Percentiles rank a stretch among this genome's conserved stretches.
Evolutionary conservation across 2,113 vertebrate genomes (phyloP).

Genomic region (Labrus mixtus): DNA sequence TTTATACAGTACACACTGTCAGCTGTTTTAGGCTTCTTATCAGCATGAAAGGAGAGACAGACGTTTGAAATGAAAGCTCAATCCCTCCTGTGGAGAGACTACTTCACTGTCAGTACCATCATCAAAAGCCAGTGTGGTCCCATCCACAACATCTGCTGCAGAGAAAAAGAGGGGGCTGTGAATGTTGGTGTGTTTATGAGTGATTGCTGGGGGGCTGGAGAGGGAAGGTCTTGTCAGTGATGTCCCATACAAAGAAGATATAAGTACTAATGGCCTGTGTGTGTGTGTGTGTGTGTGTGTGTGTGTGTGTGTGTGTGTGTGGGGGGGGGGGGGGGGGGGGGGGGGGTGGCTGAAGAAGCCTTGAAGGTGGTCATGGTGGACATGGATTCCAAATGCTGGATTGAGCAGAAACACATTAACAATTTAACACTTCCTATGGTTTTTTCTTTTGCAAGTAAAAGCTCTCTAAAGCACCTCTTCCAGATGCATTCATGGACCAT

Average conservation of each 20-base stretch:
- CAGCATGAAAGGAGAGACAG: constrained; percentile 21
- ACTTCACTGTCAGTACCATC: constrained; percentile 1
- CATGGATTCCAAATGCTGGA: no score
- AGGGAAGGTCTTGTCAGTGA: constrained; percentile 44
- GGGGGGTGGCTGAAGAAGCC: no score
- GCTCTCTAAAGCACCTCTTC: no score
- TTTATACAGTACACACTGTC: constrained; percentile 11
- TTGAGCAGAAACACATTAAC: no score
- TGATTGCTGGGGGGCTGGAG: constrained; percentile 14
- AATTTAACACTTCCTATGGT: no score
- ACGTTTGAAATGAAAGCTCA: constrained; percentile 21
- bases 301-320: constrained; percentile 8
- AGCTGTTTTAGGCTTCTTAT: constrained; percentile 53
- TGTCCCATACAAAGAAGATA: constrained; percentile 71
- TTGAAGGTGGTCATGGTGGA: no score
- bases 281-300: constrained; percentile 36
- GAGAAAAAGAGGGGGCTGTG: constrained; percentile 10
- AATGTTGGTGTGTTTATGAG: constrained; percentile 19
- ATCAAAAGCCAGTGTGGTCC: constrained; percentile 30
- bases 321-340: no score
- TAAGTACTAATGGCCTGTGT: constrained; percentile 69
- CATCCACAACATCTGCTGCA: constrained; percentile 55
- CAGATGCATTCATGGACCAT: no score
- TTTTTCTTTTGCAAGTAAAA: no score
- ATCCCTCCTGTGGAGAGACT: constrained; percentile 22